phyloP scores from a whole-genome alignment of 2,888 invertebrate species.

The Drosophila leonis region DNA sequence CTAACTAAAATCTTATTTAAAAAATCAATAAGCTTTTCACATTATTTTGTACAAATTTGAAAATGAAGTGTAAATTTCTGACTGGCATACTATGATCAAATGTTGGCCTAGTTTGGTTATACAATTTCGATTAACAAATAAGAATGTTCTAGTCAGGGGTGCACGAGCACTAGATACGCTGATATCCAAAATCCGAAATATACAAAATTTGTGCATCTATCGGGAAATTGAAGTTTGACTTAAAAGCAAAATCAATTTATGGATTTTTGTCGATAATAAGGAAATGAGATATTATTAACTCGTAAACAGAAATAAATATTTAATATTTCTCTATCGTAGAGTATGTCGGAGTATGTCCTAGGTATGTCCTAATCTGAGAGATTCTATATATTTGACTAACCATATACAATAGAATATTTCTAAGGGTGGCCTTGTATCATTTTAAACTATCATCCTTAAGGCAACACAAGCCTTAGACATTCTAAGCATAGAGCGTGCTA shows the following conservation, averaged over 20 bases:
- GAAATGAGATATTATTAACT: too few species aligned
- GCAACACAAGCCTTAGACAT: background rate
- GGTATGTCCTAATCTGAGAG: too few species aligned
- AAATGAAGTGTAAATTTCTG: background rate
- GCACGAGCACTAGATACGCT: too few species aligned
- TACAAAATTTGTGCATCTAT: too few species aligned
- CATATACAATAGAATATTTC: background rate
- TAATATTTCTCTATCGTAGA: too few species aligned
- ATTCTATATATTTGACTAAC: background rate
- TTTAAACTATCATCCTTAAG: background rate
- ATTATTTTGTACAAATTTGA: background rate
- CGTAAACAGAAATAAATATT: too few species aligned
- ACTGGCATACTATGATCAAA: background rate
- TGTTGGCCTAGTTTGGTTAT: background rate
- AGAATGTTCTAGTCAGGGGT: too few species aligned
- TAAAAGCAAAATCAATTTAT: too few species aligned
- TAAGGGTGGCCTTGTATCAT: background rate
- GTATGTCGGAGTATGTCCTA: too few species aligned
- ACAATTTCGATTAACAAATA: too few species aligned
- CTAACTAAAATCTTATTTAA: background rate
- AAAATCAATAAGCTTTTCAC: background rate
- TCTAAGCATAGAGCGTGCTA: conserved; percentile 36
- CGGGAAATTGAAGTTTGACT: background rate
- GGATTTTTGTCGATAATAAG: too few species aligned
- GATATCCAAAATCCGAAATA: too few species aligned